Conservation (phyloP, 2,888 invertebrate genomes). For the Sympetrum striolatum region DNA sequence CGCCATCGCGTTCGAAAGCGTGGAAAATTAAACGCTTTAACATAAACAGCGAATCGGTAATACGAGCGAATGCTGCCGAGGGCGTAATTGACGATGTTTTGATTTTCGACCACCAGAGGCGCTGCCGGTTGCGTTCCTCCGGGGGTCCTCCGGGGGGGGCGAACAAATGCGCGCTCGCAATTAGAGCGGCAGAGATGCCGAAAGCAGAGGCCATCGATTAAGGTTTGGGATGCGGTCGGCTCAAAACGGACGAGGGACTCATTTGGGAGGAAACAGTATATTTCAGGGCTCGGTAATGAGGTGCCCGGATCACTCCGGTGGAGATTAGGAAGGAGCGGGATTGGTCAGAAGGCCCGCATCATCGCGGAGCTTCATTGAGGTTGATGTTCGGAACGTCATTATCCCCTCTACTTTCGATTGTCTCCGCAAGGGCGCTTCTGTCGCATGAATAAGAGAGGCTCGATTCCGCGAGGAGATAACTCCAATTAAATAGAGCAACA, state of each 20-base stretch:
- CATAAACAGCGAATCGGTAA: not conserved
- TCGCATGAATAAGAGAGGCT: not conserved
- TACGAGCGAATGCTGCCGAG: not conserved
- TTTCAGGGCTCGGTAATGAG: conserved; percentile 14
- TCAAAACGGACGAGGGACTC: conserved; percentile 15
- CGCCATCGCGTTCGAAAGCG: conserved; percentile 13
- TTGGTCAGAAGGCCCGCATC: conserved; percentile 5
- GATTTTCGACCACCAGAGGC: not conserved
- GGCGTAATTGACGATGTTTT: not conserved
- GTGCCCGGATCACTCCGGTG: conserved; percentile 18
- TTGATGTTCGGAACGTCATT: not conserved
- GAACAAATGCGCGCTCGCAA: conserved; percentile 18
- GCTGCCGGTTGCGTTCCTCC: not conserved
- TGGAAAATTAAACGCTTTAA: conserved; percentile 33
- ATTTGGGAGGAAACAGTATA: not conserved
- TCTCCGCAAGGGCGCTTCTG: not conserved
- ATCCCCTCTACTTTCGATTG: not conserved
- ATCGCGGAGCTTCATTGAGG: conserved; percentile 6
- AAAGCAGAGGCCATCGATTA: conserved; percentile 23
- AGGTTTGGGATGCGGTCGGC: conserved; percentile 7
- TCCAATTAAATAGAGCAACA: not conserved
- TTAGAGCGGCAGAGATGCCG: not conserved
- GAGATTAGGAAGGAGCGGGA: not conserved
- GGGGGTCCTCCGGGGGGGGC: not conserved
- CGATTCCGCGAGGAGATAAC: too few species aligned